Evolutionary conservation across 2,113 vertebrate species (phyloP).

Genomic region (Charadrius vociferus): DNA sequence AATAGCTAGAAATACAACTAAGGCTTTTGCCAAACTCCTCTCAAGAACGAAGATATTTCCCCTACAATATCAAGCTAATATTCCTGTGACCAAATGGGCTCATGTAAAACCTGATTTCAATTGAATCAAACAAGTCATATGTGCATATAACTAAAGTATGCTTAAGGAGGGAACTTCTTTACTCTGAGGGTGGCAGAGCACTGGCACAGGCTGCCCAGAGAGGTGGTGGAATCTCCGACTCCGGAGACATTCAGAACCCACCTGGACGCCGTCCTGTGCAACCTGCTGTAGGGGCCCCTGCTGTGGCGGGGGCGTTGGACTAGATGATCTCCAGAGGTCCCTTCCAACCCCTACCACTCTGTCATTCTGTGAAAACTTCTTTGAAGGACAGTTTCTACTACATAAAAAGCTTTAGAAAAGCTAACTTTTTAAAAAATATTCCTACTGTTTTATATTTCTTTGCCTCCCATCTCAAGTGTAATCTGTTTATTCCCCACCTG

Average conservation of each 20-base stretch:
- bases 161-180: background rate
- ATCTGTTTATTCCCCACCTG: background rate
- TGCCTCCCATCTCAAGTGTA: background rate
- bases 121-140: background rate
- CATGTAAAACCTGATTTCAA: background rate
- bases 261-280: too few relatives aligned
- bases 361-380: background rate
- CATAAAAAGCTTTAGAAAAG: background rate
- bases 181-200: too few relatives aligned
- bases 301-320: too few relatives aligned
- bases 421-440: rapidly evolving
- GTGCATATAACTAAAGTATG: background rate
- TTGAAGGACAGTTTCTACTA: background rate
- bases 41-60: background rate
- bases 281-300: too few relatives aligned
- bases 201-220: too few relatives aligned
- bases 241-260: too few relatives aligned
- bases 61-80: background rate
- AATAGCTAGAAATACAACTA: background rate
- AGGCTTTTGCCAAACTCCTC: background rate
- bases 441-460: background rate
- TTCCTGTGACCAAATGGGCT: background rate
- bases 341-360: too few relatives aligned
- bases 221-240: too few relatives aligned
- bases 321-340: too few relatives aligned